Evolutionary conservation across 2,888 invertebrate genomes (phyloP).

Genomic region (Euplexia lucipara): DNA sequence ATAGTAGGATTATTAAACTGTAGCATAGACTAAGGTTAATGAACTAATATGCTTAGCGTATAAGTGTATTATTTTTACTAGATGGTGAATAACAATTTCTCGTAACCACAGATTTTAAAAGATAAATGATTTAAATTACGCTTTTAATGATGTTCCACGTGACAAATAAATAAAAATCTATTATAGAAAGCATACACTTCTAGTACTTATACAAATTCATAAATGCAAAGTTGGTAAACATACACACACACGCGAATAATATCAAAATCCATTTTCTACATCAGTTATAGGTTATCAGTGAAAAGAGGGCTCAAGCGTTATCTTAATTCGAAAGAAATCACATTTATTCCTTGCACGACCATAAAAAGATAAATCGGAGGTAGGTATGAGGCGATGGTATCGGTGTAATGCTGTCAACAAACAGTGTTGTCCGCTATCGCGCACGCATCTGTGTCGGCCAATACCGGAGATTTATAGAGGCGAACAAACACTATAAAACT

Average conservation of each 20-base stretch:
- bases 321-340: slow-evolving; percentile 53
- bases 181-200: too few species aligned
- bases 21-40: background rate
- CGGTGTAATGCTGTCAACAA: slow-evolving; percentile 71
- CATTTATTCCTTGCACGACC: slow-evolving; percentile 50
- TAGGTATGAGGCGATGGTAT: slow-evolving; percentile 63
- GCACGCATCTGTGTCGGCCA: slow-evolving; percentile 75
- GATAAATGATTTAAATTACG: too few species aligned
- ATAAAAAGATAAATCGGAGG: slow-evolving; percentile 59
- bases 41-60: slow-evolving; percentile 6
- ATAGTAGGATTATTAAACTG: background rate
- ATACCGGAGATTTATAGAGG: slow-evolving; percentile 78
- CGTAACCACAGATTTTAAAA: background rate
- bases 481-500: slow-evolving; percentile 81
- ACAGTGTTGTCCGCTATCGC: slow-evolving; percentile 68
- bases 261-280: slow-evolving; percentile 2
- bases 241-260: slow-evolving; percentile 1
- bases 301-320: slow-evolving; percentile 25
- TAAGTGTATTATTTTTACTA: slow-evolving; percentile 2
- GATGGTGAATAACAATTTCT: background rate
- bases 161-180: too few species aligned
- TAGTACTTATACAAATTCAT: too few species aligned
- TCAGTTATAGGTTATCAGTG: slow-evolving; percentile 2
- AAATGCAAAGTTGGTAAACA: background rate
- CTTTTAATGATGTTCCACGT: too few species aligned